Evolutionary conservation across 2,888 invertebrate species (phyloP), one percentile per base, ranked within the genome.

Genomic region (Parnassius orleans): DNA sequence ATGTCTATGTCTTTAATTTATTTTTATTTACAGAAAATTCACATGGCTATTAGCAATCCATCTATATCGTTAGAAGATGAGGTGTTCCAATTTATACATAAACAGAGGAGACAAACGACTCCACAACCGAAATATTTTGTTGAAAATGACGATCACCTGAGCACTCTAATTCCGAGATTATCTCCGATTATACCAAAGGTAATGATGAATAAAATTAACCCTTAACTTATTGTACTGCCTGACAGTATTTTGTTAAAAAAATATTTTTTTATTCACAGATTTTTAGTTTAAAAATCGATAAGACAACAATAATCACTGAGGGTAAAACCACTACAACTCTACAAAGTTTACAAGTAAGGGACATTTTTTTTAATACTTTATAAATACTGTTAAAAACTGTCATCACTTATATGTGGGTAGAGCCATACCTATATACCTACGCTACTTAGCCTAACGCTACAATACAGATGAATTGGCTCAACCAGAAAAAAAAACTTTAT

Each of bases 171-270:
- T 75, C 91, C 93, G 48, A 93, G 95, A 78, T 85, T 96, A 66
- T 93, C 95, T 24, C 96, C 96, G 41, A 93, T 96, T 68, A 94
- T 96, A 91, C 96, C 96, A 86, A 96, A 96, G 93, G 95, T 95
- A 83, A 44, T 15, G n/a, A 61, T 52, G 33, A 33, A 33, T 19
- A 19, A 19, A 2, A 19, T 33, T 33, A 33, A 33, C 7, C 33
- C 3, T 33, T 33, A 33, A 33, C 7, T 33, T 33, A 33, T 33
- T 33, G 33, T 33, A 33, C 7, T 7, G 33, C 33, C 33, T 33
- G 7, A 33, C 7, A 33, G 0, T 3, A 33, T 33, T 33, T 43
- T 43, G 9, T 57, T 24, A 55, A 48, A 10, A 10, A 14, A 5
- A 24, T 41, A n/a, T 14, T 48, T 19, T 47, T 48, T 44, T 15